Evolutionary conservation across 2,113 vertebrate species (phyloP).

Genomic region (Pantherophis guttatus): DNA sequence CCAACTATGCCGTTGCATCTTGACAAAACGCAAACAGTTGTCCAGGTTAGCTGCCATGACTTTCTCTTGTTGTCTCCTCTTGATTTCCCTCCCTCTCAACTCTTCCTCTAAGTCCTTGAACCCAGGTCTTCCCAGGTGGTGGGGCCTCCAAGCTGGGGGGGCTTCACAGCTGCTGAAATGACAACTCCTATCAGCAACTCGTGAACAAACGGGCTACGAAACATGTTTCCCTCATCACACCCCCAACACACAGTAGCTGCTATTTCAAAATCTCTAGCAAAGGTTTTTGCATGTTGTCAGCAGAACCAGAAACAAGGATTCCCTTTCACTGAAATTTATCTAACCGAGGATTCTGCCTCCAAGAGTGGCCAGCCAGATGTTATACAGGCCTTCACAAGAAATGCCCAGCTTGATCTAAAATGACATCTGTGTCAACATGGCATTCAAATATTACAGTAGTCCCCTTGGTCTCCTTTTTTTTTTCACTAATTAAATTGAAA

Average conservation of each 20-base stretch:
- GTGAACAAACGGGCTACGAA: conserved; percentile 41
- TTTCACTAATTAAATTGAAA: neutral
- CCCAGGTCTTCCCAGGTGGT: conserved; percentile 58
- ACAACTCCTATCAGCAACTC: conserved; percentile 68
- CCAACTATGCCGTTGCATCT: neutral
- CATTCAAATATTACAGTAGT: neutral
- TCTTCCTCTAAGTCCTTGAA: neutral
- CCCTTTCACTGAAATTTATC: neutral
- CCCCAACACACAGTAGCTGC: neutral
- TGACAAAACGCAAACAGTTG: neutral
- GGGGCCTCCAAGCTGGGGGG: conserved; percentile 42
- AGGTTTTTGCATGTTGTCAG: neutral
- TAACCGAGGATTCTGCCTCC: neutral
- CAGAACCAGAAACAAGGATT: neutral
- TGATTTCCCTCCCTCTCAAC: neutral
- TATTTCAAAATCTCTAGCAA: neutral
- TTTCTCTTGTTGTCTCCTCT: neutral
- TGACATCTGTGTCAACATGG: neutral
- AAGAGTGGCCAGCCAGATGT: neutral
- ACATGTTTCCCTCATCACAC: neutral
- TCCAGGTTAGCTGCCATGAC: neutral
- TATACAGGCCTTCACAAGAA: neutral
- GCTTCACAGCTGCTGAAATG: conserved; percentile 46
- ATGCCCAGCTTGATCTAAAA: neutral
- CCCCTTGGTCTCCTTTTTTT: too few relatives aligned